A percentile compares a stretch with the other conserved stretches of the same genome.
phyloP scores from a whole-genome alignment of 2,888 invertebrate genomes.

The Nebria salina region DNA sequence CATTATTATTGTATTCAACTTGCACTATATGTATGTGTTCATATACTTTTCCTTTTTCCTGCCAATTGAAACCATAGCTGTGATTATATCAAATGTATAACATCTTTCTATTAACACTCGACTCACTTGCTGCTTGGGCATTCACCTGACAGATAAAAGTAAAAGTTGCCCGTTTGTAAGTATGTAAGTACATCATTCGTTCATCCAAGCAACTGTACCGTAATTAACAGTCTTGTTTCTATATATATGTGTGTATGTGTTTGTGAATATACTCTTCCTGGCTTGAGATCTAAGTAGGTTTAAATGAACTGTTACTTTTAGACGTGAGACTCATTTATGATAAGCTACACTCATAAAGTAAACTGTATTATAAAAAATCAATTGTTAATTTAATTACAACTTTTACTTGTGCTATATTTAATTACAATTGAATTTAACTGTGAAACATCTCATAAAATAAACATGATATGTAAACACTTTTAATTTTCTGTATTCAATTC shows the following conservation, averaged over 20 bases:
- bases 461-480: no score
- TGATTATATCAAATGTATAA: not conserved
- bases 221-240: not conserved
- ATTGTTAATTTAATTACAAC: not conserved
- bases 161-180: not conserved
- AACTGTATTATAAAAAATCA: not conserved
- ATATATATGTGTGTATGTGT: not conserved
- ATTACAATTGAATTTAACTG: no score
- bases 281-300: not conserved
- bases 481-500: no score
- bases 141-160: constrained; percentile 1
- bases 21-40: not conserved
- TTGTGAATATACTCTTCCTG: not conserved
- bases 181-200: not conserved
- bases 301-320: not conserved
- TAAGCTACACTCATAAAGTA: not conserved
- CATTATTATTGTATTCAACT: not conserved
- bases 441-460: no score
- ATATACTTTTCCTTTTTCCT: not conserved
- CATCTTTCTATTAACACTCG: not conserved
- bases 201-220: not conserved
- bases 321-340: not conserved
- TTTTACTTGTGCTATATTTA: not conserved
- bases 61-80: not conserved
- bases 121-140: not conserved